Conservation (phyloP, 92 coral and sea anemone genomes). For the Palythoa grandiflora region DNA sequence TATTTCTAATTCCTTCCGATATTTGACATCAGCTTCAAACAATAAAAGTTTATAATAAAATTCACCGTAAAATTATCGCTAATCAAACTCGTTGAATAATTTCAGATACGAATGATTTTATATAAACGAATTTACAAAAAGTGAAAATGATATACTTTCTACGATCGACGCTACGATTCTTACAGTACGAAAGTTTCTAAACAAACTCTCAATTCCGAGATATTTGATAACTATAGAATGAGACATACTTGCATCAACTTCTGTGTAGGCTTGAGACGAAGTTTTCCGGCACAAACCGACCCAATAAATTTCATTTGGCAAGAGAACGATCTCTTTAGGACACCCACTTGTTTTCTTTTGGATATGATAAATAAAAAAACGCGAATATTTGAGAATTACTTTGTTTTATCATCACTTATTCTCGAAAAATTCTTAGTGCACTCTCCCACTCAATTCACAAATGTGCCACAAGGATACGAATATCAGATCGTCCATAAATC, state of each 20-base stretch:
- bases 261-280: neutral
- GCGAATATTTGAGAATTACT: neutral
- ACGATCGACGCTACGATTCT: neutral
- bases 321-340: neutral
- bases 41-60: neutral
- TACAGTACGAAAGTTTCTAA: neutral
- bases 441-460: neutral
- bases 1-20: neutral
- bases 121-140: too few relatives aligned
- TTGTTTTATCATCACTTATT: neutral
- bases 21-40: conserved; percentile 22
- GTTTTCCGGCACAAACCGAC: neutral
- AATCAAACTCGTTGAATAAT: neutral
- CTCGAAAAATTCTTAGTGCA: neutral
- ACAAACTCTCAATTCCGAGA: neutral
- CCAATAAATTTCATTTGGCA: neutral
- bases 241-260: neutral
- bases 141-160: too few relatives aligned
- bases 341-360: neutral
- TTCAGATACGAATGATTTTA: conserved; percentile 10
- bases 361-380: neutral
- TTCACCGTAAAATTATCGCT: conserved; percentile 33
- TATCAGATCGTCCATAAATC: conserved; percentile 97
- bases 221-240: conserved; percentile 2
- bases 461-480: conserved; percentile 86